These are phyloP conservation scores for Aphis craccivora DNA, from an alignment of 1,140 invertebrate genomes.

Conservation along the genomic window DNA sequence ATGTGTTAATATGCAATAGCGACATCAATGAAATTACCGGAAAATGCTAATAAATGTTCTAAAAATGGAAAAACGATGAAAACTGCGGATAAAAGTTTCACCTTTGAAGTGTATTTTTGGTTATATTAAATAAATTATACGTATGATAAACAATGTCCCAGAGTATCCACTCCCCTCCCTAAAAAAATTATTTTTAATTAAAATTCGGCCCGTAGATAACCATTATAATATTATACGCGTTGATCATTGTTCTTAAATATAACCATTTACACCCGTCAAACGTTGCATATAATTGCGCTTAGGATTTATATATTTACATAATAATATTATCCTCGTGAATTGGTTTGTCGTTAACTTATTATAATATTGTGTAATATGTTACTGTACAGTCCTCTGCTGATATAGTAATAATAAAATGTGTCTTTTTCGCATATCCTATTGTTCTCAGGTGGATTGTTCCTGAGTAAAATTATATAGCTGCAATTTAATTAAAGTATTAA, in stretches of 20 bases:
- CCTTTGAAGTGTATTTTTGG: not conserved
- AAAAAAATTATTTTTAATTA: not conserved
- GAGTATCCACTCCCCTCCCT: too few relatives aligned
- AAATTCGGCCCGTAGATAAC: not conserved
- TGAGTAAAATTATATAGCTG: not conserved
- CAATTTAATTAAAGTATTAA: not conserved
- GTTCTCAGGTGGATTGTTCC: not conserved
- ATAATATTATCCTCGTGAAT: constrained; percentile 10
- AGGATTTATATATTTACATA: not conserved
- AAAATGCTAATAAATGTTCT: not conserved
- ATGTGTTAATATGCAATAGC: not conserved
- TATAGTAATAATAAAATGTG: not conserved
- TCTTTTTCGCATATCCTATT: not conserved
- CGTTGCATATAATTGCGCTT: not conserved
- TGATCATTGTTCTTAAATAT: not conserved
- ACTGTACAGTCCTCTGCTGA: not conserved
- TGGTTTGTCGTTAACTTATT: not conserved
- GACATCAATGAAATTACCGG: not conserved
- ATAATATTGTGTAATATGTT: not conserved
- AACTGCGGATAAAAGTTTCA: not conserved
- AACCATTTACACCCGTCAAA: not conserved
- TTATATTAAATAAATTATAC: not conserved
- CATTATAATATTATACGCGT: not conserved
- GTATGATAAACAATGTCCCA: not conserved
- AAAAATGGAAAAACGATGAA: not conserved